Evolutionary conservation across 2,113 vertebrate species (phyloP).

Genomic region (Puma concolor): DNA sequence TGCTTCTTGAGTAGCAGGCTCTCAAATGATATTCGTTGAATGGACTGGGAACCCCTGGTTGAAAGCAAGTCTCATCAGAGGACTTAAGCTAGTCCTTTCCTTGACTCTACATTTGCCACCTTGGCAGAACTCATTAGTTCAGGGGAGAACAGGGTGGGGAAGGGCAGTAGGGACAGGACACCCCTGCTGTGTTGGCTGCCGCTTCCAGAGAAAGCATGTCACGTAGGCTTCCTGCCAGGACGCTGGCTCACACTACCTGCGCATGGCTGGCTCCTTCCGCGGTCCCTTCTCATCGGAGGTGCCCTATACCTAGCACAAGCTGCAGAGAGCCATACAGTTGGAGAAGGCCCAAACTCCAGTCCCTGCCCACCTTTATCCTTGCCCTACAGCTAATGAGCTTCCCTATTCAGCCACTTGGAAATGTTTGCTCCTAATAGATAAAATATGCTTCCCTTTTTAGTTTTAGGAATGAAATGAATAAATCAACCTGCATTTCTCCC

Average conservation of each 20-base stretch:
- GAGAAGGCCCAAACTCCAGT: background rate
- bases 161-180: background rate
- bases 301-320: background rate
- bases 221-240: background rate
- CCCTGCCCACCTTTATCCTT: background rate
- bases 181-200: background rate
- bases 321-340: background rate
- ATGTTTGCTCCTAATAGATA: background rate
- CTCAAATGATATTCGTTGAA: background rate
- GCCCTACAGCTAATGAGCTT: background rate
- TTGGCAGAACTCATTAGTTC: background rate
- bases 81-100: background rate
- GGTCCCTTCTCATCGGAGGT: background rate
- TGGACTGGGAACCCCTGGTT: background rate
- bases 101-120: background rate
- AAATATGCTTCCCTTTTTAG: background rate
- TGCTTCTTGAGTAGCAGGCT: background rate
- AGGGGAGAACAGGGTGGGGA: background rate
- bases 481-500: conserved; percentile 9
- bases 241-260: background rate
- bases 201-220: background rate
- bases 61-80: background rate
- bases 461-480: conserved; percentile 55
- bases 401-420: background rate
- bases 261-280: background rate